phyloP scores from a whole-genome alignment of 2,888 invertebrate species.

The Seira musarum region DNA sequence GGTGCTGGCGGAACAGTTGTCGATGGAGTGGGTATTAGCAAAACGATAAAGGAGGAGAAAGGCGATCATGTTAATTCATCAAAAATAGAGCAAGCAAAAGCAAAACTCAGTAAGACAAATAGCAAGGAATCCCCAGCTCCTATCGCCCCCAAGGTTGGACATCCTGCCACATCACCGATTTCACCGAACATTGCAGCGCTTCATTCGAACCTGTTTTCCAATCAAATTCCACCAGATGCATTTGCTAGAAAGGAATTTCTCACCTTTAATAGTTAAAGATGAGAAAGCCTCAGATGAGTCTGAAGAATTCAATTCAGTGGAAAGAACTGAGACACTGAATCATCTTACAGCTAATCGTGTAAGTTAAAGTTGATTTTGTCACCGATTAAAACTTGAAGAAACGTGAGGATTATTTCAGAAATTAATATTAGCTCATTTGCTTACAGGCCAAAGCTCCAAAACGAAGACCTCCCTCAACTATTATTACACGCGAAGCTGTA shows the following conservation, averaged over 20 bases:
- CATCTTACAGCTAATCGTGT: slow-evolving; percentile 75
- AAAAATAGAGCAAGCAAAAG: slow-evolving; percentile 42
- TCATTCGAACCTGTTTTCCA: slow-evolving; percentile 42
- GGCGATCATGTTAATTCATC: slow-evolving; percentile 18
- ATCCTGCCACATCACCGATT: slow-evolving; percentile 56
- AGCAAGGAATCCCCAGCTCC: slow-evolving; percentile 38
- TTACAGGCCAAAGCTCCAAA: slow-evolving; percentile 78
- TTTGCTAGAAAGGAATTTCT: slow-evolving; percentile 29
- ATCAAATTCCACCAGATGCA: slow-evolving; percentile 34
- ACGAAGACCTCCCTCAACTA: slow-evolving; percentile 78
- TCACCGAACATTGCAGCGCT: slow-evolving; percentile 54
- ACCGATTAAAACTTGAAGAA: no score
- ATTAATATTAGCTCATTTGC: not conserved
- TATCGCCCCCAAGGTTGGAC: slow-evolving; percentile 49
- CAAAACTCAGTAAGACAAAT: slow-evolving; percentile 37
- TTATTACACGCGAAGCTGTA: slow-evolving; percentile 72
- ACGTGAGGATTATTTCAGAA: not conserved
- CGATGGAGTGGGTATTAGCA: slow-evolving; percentile 60
- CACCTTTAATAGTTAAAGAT: slow-evolving; percentile 30
- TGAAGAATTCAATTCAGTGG: slow-evolving; percentile 74
- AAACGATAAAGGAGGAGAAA: slow-evolving; percentile 22
- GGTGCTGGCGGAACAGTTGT: slow-evolving; percentile 37
- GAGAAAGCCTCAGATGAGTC: slow-evolving; percentile 53
- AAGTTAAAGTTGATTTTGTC: slow-evolving; percentile 35
- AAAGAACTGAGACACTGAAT: slow-evolving; percentile 73